Evolutionary conservation across 2,113 vertebrate genomes (phyloP), one percentile per base, ranked within the genome.

Genomic region (Toxotes jaculatrix): DNA sequence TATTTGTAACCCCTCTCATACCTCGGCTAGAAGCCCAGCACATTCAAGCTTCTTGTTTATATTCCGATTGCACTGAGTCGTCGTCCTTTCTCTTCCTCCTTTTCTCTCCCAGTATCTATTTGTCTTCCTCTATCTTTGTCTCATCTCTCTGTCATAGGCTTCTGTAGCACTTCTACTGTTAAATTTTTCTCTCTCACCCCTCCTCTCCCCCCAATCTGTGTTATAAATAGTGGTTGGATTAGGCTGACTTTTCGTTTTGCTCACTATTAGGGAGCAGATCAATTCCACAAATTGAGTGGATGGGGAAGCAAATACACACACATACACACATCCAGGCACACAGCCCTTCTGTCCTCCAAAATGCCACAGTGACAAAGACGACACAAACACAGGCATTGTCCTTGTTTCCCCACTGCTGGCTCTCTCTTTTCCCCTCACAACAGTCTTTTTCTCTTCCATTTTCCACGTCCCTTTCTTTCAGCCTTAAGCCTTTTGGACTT

Each of bases 231-330:
- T 71, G 77, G 53, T 67, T 84, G 85, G 85, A 87, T 90, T 87
- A 89, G 77, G 79, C 57, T 9, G 82, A 83, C 80, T 88, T 89
- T 93, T 91, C 83, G 75, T 89, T 92, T 90, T 73, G 77, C 82
- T 90, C 86, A 82, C 77, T 85, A 84, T 91, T 86, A 90, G 74
- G 65, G 67, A 90, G 77, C 27, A 56, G 92, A 91, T 93, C 92
- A 93, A 92, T 90, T 88, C 82, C 73, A 72, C 89, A 92, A 92
- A 93, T 90, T 91, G 89, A 89, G 89, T 42, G 82, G 83, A 91
- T 59, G 61, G 87, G 88, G 83, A 91, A 59, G 64, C 17, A 6
- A 49, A 79, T 64, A 61, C 75, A 62, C 53, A 74, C 64, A 53
- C 77, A 67, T 62, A 62, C 56, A 64, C 70, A 53, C 36, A 79